phyloP scores from a whole-genome alignment of 2,888 invertebrate species.

The Acanthacorydalis orientalis region DNA sequence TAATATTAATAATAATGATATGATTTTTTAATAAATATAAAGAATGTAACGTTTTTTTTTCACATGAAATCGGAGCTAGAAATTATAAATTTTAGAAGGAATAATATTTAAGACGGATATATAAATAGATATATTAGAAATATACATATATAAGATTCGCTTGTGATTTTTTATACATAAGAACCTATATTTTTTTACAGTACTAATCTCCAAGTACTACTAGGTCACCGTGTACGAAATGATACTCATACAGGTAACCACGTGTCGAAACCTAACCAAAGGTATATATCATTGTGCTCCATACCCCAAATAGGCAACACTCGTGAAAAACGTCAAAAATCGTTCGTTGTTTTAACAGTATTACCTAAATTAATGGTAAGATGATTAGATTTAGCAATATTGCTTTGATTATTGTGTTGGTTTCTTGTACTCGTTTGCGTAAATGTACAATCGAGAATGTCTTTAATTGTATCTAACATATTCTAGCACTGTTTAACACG shows the following conservation, averaged over 20 bases:
- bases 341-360: background rate
- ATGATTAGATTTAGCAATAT: conserved; percentile 7
- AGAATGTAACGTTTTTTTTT: too few relatives aligned
- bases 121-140: too few relatives aligned
- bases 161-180: too few relatives aligned
- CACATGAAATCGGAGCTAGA: too few relatives aligned
- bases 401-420: conserved; percentile 9
- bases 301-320: background rate
- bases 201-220: too few relatives aligned
- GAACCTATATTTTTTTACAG: too few relatives aligned
- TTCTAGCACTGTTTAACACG: conserved; percentile 11
- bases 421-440: conserved; percentile 12
- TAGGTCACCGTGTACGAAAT: too few relatives aligned
- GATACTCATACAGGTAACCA: background rate
- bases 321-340: background rate
- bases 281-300: background rate
- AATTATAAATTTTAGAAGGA: too few relatives aligned
- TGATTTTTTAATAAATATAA: too few relatives aligned
- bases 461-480: conserved; percentile 24
- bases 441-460: conserved; percentile 20
- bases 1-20: too few relatives aligned
- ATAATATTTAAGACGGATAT: too few relatives aligned
- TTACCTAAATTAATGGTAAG: background rate
- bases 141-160: too few relatives aligned
- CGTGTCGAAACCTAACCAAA: background rate